These are phyloP conservation scores for Magallana gigas DNA, from an alignment of 1,140 invertebrate species.

Conservation along the genomic window DNA sequence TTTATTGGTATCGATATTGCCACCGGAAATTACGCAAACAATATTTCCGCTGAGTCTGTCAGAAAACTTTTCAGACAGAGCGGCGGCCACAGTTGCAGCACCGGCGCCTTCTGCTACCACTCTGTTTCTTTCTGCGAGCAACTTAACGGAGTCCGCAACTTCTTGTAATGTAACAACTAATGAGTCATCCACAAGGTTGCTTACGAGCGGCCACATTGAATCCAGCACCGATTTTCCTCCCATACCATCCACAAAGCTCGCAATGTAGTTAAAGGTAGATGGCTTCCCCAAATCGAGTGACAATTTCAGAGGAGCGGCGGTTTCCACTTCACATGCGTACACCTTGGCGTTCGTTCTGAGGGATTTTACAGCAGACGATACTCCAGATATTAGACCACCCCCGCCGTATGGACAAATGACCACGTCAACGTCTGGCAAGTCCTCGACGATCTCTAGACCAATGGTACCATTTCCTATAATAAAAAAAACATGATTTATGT, in stretches of 20 bases:
- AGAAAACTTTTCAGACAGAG: slow-evolving; percentile 62
- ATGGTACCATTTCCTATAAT: slow-evolving; percentile 73
- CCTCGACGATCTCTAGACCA: slow-evolving; percentile 73
- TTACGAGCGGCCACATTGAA: slow-evolving; percentile 74
- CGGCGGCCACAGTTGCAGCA: slow-evolving; percentile 72
- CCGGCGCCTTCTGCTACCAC: slow-evolving; percentile 74
- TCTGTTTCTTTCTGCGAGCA: slow-evolving; percentile 70
- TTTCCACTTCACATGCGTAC: slow-evolving; percentile 73
- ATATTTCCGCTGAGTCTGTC: slow-evolving; percentile 64
- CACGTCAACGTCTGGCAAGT: slow-evolving; percentile 70
- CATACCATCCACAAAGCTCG: slow-evolving; percentile 75
- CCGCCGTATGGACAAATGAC: slow-evolving; percentile 75
- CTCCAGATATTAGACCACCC: slow-evolving; percentile 71
- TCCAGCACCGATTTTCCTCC: slow-evolving; percentile 69
- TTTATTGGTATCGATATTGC: slow-evolving; percentile 72
- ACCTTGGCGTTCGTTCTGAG: slow-evolving; percentile 68
- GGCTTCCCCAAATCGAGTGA: slow-evolving; percentile 64
- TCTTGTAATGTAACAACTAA: slow-evolving; percentile 69
- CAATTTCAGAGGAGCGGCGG: slow-evolving; percentile 69
- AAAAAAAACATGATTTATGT: too few species aligned
- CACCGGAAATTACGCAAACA: slow-evolving; percentile 74
- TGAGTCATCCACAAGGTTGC: slow-evolving; percentile 64
- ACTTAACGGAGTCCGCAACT: slow-evolving; percentile 67
- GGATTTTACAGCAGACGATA: slow-evolving; percentile 67
- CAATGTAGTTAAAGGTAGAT: slow-evolving; percentile 56